phyloP scores from a whole-genome alignment of 2,797 vertebrate genomes.

The Cebuella pygmaea region DNA sequence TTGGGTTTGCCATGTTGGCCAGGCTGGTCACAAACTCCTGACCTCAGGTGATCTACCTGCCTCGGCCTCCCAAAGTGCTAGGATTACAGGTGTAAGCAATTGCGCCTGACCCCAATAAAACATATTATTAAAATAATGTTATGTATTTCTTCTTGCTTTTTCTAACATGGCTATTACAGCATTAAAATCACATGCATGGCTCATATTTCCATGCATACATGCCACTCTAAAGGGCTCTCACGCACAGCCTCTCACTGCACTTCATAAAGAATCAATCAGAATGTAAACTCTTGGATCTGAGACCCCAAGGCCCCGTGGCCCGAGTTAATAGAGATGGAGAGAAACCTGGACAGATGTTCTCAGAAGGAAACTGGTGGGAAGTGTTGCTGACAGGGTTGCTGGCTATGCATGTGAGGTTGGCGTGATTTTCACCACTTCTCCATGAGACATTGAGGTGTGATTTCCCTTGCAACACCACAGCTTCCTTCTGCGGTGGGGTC shows the following conservation, averaged over 20 bases:
- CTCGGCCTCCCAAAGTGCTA: too few relatives aligned
- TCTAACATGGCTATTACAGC: neutral
- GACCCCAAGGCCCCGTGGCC: neutral
- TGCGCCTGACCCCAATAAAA: neutral
- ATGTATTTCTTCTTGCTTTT: neutral
- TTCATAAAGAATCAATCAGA: neutral
- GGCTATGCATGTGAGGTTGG: neutral
- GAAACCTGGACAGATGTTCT: conserved; percentile 13
- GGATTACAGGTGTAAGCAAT: too few relatives aligned
- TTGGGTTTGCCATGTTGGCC: too few relatives aligned
- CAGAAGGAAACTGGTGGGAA: neutral
- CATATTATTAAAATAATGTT: neutral
- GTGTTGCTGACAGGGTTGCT: conserved; percentile 55
- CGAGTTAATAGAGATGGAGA: neutral
- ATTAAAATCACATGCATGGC: neutral
- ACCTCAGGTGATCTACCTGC: too few relatives aligned
- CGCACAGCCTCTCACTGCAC: neutral
- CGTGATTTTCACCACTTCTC: neutral
- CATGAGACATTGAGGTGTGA: neutral
- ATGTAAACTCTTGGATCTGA: neutral
- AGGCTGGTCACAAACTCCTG: too few relatives aligned
- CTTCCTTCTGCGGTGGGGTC: neutral
- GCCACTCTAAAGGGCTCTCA: neutral
- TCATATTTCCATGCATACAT: neutral
- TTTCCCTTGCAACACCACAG: neutral